Conservation (phyloP, 2,888 invertebrate species). For the Microctonus hyperodae region DNA sequence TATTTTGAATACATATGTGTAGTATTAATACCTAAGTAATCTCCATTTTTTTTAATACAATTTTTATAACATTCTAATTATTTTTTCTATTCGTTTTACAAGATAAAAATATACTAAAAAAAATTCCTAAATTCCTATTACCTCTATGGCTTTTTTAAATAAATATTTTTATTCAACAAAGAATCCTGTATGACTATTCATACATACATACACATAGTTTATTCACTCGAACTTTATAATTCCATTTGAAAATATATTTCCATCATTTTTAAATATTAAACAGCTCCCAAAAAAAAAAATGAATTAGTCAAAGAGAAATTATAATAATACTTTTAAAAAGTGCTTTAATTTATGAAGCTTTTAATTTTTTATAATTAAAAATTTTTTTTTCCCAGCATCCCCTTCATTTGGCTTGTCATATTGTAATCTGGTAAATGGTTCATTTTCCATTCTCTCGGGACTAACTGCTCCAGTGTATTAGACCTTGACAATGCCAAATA, state of each 20-base stretch:
- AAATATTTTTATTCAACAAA: no score
- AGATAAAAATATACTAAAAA: no score
- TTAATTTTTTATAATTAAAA: background rate
- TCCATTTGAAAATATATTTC: background rate
- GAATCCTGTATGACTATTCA: no score
- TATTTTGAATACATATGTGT: no score
- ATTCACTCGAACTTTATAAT: background rate
- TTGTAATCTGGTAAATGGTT: slow-evolving; percentile 3
- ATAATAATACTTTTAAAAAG: background rate
- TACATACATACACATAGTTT: no score
- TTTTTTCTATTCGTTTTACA: no score
- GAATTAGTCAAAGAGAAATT: background rate
- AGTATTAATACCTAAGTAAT: no score
- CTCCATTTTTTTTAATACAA: no score
- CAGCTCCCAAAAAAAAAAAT: background rate
- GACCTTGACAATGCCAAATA: background rate
- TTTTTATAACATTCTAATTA: no score
- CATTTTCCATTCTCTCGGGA: background rate
- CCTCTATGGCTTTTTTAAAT: no score
- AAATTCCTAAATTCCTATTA: no score
- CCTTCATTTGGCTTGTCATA: background rate
- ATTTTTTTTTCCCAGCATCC: background rate
- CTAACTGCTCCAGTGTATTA: background rate
- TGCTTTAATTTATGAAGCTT: background rate
- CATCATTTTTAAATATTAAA: background rate